Conservation (phyloP, 2,888 invertebrate species). For the Diogma glabrata region DNA sequence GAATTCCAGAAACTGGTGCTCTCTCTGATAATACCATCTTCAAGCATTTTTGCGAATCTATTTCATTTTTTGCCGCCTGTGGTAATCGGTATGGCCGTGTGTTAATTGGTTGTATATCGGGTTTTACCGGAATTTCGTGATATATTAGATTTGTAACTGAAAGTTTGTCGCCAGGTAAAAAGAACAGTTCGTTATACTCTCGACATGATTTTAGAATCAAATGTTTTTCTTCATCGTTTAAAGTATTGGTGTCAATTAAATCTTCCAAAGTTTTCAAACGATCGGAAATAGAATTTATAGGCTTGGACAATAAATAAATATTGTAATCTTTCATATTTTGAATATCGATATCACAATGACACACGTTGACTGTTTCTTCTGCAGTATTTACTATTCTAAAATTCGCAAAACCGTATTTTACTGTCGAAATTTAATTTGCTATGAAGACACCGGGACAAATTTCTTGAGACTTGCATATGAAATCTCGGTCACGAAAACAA, state of each 20-base stretch:
- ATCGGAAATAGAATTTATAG: neutral
- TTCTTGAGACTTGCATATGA: too few species aligned
- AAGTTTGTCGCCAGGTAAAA: neutral
- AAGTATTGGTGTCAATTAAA: neutral
- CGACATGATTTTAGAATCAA: neutral
- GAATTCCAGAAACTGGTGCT: too few species aligned
- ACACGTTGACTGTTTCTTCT: neutral
- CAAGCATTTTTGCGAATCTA: neutral
- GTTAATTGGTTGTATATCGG: neutral
- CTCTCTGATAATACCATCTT: neutral
- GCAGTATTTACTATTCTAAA: neutral
- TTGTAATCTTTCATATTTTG: neutral
- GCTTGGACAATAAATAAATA: neutral
- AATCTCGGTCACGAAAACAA: too few species aligned
- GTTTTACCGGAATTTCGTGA: conserved; percentile 4
- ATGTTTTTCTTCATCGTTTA: neutral
- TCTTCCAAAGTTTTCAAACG: neutral
- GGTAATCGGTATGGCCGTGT: too few species aligned
- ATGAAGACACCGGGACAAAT: neutral
- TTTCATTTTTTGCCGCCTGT: neutral
- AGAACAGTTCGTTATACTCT: neutral
- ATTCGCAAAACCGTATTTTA: neutral
- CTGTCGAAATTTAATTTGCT: too few species aligned
- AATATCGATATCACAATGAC: too few species aligned
- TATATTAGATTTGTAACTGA: neutral